Conservation (phyloP, 2,888 invertebrate genomes). For the Cheilosia soror region DNA sequence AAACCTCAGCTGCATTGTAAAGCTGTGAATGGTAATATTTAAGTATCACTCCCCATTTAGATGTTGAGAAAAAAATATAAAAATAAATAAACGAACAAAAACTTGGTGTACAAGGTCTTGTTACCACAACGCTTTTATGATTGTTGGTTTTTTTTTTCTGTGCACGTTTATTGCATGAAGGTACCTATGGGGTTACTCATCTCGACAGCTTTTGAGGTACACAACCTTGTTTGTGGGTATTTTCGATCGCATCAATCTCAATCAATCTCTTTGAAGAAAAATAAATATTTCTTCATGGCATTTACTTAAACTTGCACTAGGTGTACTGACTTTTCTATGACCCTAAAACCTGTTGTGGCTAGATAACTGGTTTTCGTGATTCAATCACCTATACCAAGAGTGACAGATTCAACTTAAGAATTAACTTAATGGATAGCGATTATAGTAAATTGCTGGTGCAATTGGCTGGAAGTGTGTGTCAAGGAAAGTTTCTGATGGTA, state of each 20-base stretch:
- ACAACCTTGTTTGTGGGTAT: constrained; percentile 24
- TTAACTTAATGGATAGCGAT: constrained; percentile 2
- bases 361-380: constrained; percentile 9
- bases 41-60: constrained; percentile 38
- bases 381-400: background rate
- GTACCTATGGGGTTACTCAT: constrained; percentile 24
- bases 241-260: constrained; percentile 27
- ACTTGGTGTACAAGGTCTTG: constrained; percentile 13
- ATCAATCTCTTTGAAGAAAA: background rate
- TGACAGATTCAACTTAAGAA: background rate
- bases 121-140: constrained; percentile 29
- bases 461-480: constrained; percentile 10
- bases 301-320: background rate
- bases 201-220: constrained; percentile 27
- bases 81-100: constrained; percentile 3
- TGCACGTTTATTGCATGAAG: constrained; percentile 10
- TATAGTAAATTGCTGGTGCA: background rate
- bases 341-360: constrained; percentile 16
- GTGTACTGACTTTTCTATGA: background rate
- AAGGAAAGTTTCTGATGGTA: background rate
- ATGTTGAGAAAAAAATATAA: constrained; percentile 5
- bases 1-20: constrained; percentile 23
- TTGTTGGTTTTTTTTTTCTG: constrained; percentile 14
- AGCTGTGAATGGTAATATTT: constrained; percentile 18
- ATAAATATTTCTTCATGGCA: background rate